Evolutionary conservation across 2,797 vertebrate species (phyloP).

Genomic region (Sarcoramphus papa): DNA sequence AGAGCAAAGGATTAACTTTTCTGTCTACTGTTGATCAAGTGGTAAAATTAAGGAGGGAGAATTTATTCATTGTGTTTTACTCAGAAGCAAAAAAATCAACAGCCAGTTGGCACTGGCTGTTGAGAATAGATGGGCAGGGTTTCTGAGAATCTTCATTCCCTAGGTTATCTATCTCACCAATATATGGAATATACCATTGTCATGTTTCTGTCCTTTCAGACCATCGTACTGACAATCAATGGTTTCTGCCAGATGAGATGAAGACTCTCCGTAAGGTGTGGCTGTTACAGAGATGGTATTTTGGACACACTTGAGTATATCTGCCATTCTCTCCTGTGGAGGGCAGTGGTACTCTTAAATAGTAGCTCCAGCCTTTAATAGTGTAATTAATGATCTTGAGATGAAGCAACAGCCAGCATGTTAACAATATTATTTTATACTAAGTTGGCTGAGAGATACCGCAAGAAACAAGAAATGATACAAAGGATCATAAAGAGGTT

Average conservation of each 20-base stretch:
- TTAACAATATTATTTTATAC: not conserved
- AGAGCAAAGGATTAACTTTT: not conserved
- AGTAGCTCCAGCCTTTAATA: not conserved
- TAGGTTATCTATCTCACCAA: not conserved
- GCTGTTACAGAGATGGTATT: not conserved
- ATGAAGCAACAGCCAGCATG: not conserved
- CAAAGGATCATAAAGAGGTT: not conserved
- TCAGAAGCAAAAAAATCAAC: not conserved
- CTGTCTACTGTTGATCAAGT: not conserved
- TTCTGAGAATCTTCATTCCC: not conserved
- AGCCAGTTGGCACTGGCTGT: not conserved
- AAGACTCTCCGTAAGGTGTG: not conserved
- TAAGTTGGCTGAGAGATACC: not conserved
- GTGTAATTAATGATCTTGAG: conserved; percentile 13
- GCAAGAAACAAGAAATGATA: conserved; percentile 4
- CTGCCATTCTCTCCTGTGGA: conserved; percentile 37
- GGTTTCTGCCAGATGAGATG: not conserved
- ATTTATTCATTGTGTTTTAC: not conserved
- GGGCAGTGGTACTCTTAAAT: conserved; percentile 46
- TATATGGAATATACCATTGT: not conserved
- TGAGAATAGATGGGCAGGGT: not conserved
- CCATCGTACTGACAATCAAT: not conserved
- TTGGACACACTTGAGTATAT: not conserved
- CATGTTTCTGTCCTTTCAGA: not conserved
- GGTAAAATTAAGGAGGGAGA: not conserved